These are phyloP conservation scores for Lytechinus pictus DNA, from an alignment of 35 echinoderm and acorn worm species.

Conservation along the genomic window DNA sequence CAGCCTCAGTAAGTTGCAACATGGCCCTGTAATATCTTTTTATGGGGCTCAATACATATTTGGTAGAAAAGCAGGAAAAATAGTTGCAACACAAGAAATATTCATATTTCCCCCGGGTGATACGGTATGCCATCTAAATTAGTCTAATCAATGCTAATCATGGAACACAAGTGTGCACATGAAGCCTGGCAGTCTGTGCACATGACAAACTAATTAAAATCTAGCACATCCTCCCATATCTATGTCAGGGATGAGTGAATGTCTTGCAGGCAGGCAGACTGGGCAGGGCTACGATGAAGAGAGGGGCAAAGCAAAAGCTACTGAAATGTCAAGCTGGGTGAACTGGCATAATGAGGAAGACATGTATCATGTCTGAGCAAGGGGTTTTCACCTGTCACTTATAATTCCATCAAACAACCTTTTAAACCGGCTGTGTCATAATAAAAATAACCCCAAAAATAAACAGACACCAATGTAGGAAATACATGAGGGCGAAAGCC, in stretches of 20 bases:
- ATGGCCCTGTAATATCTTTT: no score
- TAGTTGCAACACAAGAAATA: no score
- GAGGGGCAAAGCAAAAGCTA: background rate
- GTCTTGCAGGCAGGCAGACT: background rate
- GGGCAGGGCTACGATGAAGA: background rate
- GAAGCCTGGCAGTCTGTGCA: background rate
- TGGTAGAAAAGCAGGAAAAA: no score
- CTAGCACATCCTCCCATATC: background rate
- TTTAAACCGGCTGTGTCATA: no score
- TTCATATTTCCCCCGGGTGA: no score
- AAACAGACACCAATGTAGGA: no score
- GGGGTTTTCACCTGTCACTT: background rate
- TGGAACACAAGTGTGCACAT: background rate
- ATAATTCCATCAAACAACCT: conserved; percentile 11
- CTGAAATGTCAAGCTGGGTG: background rate
- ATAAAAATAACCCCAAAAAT: no score
- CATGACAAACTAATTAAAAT: conserved; percentile 14
- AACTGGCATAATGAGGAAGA: conserved; percentile 13
- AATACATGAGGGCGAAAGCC: no score
- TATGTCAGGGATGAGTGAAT: background rate
- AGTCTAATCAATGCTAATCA: no score
- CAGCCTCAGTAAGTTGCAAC: no score
- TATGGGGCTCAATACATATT: no score
- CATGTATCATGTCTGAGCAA: background rate
- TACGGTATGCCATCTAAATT: no score